Percentiles rank a stretch among this genome's conserved stretches.
These are phyloP conservation scores for Onchidella celtica DNA, from an alignment of 2,888 invertebrate species.

Conservation along the genomic window DNA sequence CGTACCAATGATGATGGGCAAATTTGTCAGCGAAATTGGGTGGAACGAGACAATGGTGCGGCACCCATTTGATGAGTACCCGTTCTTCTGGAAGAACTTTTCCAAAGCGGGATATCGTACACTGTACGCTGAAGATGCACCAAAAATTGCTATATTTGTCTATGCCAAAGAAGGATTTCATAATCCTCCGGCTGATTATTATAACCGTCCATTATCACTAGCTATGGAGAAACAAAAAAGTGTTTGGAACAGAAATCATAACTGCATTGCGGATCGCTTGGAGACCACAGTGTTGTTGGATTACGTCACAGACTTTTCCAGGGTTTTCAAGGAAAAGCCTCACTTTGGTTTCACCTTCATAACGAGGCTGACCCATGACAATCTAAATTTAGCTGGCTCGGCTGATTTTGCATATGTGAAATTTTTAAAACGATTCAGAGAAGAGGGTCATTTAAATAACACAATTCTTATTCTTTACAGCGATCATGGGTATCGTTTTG, in stretches of 20 bases:
- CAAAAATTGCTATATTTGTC: conserved; percentile 89
- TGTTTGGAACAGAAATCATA: conserved; percentile 67
- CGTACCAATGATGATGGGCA: conserved; percentile 86
- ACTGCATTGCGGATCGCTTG: conserved; percentile 86
- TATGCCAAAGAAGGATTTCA: conserved; percentile 88
- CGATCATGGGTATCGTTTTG: conserved; percentile 95
- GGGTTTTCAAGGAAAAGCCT: conserved; percentile 83
- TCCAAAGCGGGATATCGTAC: conserved; percentile 88
- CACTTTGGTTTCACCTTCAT: conserved; percentile 93
- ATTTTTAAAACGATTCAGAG: conserved; percentile 83
- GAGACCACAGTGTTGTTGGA: conserved; percentile 87
- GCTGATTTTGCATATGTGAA: conserved; percentile 86
- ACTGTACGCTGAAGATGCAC: conserved; percentile 91
- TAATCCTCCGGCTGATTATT: conserved; percentile 91
- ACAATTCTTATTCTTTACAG: conserved; percentile 83
- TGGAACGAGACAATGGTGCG: conserved; percentile 58
- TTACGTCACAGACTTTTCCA: conserved; percentile 83
- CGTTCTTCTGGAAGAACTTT: conserved; percentile 92
- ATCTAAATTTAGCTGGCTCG: conserved; percentile 88
- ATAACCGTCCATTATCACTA: conserved; percentile 87
- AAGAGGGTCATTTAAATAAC: conserved; percentile 67
- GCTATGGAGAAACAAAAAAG: conserved; percentile 80
- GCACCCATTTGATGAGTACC: conserved; percentile 80
- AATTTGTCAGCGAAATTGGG: conserved; percentile 57
- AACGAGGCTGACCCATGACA: conserved; percentile 91